These are phyloP conservation scores for Pangasius macronema DNA, from an alignment of 2,797 vertebrate genomes.

Conservation along the genomic window DNA sequence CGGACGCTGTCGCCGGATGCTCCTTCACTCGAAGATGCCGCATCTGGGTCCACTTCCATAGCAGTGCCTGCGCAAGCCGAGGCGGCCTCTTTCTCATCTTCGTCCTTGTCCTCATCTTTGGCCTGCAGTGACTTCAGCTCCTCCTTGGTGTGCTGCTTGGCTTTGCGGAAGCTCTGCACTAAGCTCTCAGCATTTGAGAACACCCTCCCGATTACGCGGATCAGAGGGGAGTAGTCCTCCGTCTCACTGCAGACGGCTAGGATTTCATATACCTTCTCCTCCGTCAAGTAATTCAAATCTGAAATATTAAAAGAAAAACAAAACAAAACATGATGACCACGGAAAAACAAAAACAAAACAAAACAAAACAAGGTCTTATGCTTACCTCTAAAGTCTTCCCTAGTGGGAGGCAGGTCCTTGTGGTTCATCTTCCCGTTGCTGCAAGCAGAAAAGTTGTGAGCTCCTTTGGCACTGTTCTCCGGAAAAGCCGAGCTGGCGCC, in stretches of 20 bases:
- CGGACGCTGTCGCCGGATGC: constrained; percentile 72
- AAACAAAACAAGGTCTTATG: neutral
- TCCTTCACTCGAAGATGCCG: constrained; percentile 78
- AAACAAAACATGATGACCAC: neutral
- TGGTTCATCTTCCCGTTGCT: constrained; percentile 84
- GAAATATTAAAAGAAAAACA: constrained; percentile 22
- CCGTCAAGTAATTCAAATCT: constrained; percentile 93
- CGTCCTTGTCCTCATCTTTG: constrained; percentile 98
- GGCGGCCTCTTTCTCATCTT: constrained; percentile 81
- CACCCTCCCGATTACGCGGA: constrained; percentile 88
- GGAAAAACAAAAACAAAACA: neutral
- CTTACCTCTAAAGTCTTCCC: constrained; percentile 91
- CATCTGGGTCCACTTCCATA: constrained; percentile 82
- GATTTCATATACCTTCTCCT: constrained; percentile 88
- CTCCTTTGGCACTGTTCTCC: constrained; percentile 84
- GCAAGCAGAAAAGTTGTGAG: constrained; percentile 79
- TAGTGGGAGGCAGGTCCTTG: constrained; percentile 79
- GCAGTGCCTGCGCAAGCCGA: constrained; percentile 77
- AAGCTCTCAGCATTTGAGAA: constrained; percentile 93
- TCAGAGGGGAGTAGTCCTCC: constrained; percentile 89
- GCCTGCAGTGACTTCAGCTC: constrained; percentile 89
- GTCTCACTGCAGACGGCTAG: constrained; percentile 86
- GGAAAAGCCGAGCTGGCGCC: constrained; percentile 93
- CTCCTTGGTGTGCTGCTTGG: constrained; percentile 79
- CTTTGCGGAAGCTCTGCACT: constrained; percentile 91